Base-by-base conservation (phyloP, 2,888 invertebrate species). In the Pasiphila rectangulata region DNA sequence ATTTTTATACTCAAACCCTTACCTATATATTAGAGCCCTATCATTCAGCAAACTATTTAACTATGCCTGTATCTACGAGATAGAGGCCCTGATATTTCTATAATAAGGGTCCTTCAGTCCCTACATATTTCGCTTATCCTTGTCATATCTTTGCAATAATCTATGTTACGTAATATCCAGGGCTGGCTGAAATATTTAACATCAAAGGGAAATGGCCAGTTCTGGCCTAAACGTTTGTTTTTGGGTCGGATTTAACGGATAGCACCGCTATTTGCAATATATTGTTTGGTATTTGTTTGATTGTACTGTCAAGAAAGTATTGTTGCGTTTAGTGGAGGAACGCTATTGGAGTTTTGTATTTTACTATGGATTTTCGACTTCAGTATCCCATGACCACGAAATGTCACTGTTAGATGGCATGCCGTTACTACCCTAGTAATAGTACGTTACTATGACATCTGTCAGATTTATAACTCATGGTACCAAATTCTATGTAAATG, bases 141-240 rank as follows among this genome's bases (percentile, higher is more conserved):
- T 46, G 53, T 53, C 59, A 48, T 57, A 59, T 59, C 57, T 51
- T 48, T 27, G 48, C 54, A 57, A 54, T 58, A 60, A 60, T 60
- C 57, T 58, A 52, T 48, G 56, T 53, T 42, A 54, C 38, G 51
- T 56, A 54, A 56, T 52, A 55, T 45, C 52, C 27, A 34, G 13
- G 27, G 42, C 2, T 29, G 50, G 51, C 37, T 24, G 49, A 55
- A 56, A 56, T 59, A 53, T 55, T 54, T 51, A 45, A 57, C 57
- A 53, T 57, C 46, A 40, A 48, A 57, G 48, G 51, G 34, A 37
- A 42, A 41, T 25, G 42, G 43, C 15, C 37, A 24, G 16, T 32
- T 44, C 39, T 32, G 44, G 41, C 29, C 27, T 32, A 45, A 39
- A 42, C 42, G 46, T 52, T 51, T 46, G 50, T 48, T 54, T 44